Evolutionary conservation across 2,888 invertebrate genomes (phyloP).

Genomic region (Platycnemis pennipes): DNA sequence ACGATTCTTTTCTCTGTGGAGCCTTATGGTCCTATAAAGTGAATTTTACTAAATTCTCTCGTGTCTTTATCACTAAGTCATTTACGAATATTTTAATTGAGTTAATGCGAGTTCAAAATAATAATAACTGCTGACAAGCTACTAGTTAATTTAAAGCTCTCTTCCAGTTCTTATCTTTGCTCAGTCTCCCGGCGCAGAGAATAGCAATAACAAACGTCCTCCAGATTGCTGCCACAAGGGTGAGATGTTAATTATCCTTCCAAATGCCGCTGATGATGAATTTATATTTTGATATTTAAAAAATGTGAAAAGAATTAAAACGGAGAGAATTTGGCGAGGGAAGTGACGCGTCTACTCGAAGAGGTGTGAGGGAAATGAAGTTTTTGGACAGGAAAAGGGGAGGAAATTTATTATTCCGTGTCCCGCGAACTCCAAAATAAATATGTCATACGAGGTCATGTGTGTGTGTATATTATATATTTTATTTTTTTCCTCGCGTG

Average conservation of each 20-base stretch:
- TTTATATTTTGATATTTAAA: not conserved
- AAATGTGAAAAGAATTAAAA: not conserved
- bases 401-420: not conserved
- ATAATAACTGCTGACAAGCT: not conserved
- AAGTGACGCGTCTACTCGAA: not conserved
- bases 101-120: not conserved
- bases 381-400: not conserved
- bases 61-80: not conserved
- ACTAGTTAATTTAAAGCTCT: not conserved
- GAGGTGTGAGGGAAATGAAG: not conserved
- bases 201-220: not conserved
- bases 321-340: not conserved
- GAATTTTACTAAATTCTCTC: not conserved
- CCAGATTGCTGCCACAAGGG: not conserved
- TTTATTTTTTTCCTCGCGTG: not conserved
- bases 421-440: not conserved
- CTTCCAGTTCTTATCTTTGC: not conserved
- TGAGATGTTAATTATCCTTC: not conserved
- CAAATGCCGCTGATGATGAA: not conserved
- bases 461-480: too few species aligned
- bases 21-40: too few species aligned
- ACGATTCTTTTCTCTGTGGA: too few species aligned
- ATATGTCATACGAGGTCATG: not conserved
- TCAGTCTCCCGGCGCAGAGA: not conserved
- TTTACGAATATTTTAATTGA: not conserved